Evolutionary conservation across 2,888 invertebrate genomes (phyloP).

Genomic region (Ectemnius cavifrons): DNA sequence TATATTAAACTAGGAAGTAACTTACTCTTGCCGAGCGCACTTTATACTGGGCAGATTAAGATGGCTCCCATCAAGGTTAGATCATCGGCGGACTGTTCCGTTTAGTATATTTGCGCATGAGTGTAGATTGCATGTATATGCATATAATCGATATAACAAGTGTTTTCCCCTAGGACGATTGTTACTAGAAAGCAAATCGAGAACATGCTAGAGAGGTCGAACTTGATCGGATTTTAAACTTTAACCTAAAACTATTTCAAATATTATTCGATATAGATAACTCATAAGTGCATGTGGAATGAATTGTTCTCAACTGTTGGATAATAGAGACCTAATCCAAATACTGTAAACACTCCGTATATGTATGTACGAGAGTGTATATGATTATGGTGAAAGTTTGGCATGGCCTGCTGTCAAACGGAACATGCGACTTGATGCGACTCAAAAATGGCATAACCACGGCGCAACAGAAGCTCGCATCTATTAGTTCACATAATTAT

Average conservation of each 20-base stretch:
- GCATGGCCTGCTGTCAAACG: not conserved
- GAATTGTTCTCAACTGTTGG: not conserved
- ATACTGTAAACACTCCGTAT: not conserved
- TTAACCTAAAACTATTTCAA: too few relatives aligned
- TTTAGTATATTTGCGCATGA: not conserved
- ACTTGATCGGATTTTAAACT: too few relatives aligned
- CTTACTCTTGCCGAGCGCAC: conserved; percentile 5
- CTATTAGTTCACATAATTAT: not conserved
- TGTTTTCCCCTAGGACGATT: not conserved
- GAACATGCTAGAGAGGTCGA: too few relatives aligned
- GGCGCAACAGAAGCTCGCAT: not conserved
- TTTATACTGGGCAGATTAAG: not conserved
- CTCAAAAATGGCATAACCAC: not conserved
- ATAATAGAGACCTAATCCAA: not conserved
- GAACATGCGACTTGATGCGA: too few relatives aligned
- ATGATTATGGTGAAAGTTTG: not conserved
- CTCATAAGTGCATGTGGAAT: not conserved
- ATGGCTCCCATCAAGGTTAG: conserved; percentile 19
- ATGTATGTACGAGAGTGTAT: not conserved
- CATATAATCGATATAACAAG: too few relatives aligned
- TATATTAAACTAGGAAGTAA: not conserved
- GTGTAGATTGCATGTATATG: too few relatives aligned
- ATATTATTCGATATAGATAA: not conserved
- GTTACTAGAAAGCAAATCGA: not conserved
- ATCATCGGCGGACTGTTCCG: not conserved